phyloP scores from a whole-genome alignment of 1,140 invertebrate genomes.

The Charaxes varanes region DNA sequence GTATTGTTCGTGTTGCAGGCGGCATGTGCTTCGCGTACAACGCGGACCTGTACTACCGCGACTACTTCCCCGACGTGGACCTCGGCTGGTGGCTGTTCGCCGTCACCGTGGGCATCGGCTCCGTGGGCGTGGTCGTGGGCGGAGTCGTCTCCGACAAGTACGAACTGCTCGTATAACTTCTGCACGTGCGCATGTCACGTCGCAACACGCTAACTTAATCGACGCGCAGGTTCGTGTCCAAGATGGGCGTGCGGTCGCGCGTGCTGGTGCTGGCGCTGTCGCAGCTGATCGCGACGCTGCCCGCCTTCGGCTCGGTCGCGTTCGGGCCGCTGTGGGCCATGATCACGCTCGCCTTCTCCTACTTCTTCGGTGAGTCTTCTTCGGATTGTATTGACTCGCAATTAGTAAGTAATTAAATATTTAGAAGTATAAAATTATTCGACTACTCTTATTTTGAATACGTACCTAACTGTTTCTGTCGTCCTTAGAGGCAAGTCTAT shows the following conservation, averaged over 20 bases:
- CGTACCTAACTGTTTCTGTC: too few species aligned
- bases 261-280: constrained; percentile 89
- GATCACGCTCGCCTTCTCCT: constrained; percentile 88
- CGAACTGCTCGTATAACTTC: too few species aligned
- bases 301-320: constrained; percentile 91
- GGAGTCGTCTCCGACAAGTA: constrained; percentile 90
- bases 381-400: too few species aligned
- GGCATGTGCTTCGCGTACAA: constrained; percentile 94
- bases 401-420: too few species aligned
- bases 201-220: too few species aligned
- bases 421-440: too few species aligned
- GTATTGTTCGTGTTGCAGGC: constrained; percentile 64
- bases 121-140: constrained; percentile 90
- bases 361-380: constrained; percentile 86
- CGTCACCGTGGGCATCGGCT: constrained; percentile 90
- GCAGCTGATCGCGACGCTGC: constrained; percentile 90
- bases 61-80: constrained; percentile 90
- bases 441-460: too few species aligned
- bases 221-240: constrained; percentile 86
- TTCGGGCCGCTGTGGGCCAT: constrained; percentile 89
- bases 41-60: constrained; percentile 90
- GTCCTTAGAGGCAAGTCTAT: too few species aligned
- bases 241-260: constrained; percentile 89
- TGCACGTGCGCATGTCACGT: too few species aligned
- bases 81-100: constrained; percentile 91